Percentiles rank a stretch among this genome's conserved stretches.
These are phyloP conservation scores for Larimichthys crocea DNA, from an alignment of 2,113 vertebrate species.

Conservation along the genomic window DNA sequence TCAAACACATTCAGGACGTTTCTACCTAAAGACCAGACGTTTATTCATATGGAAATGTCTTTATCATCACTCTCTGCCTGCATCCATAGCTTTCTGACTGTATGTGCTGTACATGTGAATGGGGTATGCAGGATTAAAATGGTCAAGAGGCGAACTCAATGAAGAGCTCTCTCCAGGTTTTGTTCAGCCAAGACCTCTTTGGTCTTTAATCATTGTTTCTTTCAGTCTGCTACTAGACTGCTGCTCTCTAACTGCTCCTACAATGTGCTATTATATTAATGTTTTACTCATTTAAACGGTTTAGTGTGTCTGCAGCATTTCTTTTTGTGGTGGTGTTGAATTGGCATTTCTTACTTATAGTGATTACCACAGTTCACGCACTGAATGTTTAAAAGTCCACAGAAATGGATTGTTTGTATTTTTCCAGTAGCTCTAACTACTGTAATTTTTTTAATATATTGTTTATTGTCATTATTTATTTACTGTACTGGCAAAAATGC, in stretches of 20 bases:
- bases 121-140: conserved; percentile 44
- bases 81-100: conserved; percentile 71
- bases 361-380: no score
- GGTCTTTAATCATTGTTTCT: conserved; percentile 30
- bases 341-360: not conserved
- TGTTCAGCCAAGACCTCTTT: conserved; percentile 31
- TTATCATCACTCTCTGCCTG: conserved; percentile 43
- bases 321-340: not conserved
- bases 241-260: not conserved
- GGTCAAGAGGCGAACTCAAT: conserved; percentile 39
- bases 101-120: conserved; percentile 66
- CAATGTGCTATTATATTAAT: not conserved
- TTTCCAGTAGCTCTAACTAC: no score
- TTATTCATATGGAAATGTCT: conserved; percentile 77
- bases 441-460: not conserved
- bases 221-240: not conserved
- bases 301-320: conserved; percentile 1
- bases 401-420: no score
- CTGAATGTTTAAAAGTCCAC: no score
- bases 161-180: conserved; percentile 29
- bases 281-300: conserved; percentile 1
- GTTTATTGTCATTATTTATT: not conserved
- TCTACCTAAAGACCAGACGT: conserved; percentile 59
- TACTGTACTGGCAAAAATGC: not conserved
- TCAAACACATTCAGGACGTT: conserved; percentile 68